A percentile compares a stretch with the other conserved stretches of the same genome.
These are phyloP conservation scores for Drosophila insularis DNA, from an alignment of 1,140 invertebrate genomes.

Conservation along the genomic window DNA sequence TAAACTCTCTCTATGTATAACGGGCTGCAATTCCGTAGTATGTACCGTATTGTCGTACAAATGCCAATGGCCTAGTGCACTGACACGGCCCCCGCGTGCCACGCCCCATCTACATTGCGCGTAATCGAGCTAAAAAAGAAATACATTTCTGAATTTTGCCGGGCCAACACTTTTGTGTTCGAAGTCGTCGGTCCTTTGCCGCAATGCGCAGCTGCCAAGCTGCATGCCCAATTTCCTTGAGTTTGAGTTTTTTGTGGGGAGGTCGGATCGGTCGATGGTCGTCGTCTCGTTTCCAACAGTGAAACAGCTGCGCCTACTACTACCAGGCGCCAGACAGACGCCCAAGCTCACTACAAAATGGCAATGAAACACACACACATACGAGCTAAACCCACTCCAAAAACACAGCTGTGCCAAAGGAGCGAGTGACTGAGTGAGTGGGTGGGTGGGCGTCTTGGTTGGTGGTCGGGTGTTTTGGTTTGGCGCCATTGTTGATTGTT, in stretches of 20 bases:
- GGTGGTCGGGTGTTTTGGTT: conserved; percentile 27
- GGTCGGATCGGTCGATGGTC: background rate
- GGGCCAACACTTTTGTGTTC: conserved; percentile 38
- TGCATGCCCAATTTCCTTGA: conserved; percentile 48
- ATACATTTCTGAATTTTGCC: conserved; percentile 34
- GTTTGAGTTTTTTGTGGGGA: conserved; percentile 1
- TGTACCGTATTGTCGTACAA: conserved; percentile 13
- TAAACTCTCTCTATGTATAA: background rate
- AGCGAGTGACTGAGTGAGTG: conserved; percentile 15
- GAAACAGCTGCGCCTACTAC: conserved; percentile 62
- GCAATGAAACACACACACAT: conserved; percentile 61
- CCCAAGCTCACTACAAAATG: conserved; percentile 58
- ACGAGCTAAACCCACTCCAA: conserved; percentile 12
- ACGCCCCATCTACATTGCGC: conserved; percentile 38
- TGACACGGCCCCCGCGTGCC: conserved; percentile 39
- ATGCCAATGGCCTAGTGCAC: conserved; percentile 80
- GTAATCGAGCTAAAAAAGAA: conserved; percentile 13
- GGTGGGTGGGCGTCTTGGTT: too few relatives aligned
- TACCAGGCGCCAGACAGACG: conserved; percentile 76
- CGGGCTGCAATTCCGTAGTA: conserved; percentile 54
- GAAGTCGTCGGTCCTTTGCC: background rate
- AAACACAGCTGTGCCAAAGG: conserved; percentile 24
- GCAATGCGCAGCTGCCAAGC: conserved; percentile 46
- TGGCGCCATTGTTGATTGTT: conserved; percentile 48
- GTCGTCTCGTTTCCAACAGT: conserved; percentile 45